Percentiles rank a stretch among this genome's conserved stretches.
Evolutionary conservation across 1,140 invertebrate genomes (phyloP).

Genomic region (Telenomus remus): DNA sequence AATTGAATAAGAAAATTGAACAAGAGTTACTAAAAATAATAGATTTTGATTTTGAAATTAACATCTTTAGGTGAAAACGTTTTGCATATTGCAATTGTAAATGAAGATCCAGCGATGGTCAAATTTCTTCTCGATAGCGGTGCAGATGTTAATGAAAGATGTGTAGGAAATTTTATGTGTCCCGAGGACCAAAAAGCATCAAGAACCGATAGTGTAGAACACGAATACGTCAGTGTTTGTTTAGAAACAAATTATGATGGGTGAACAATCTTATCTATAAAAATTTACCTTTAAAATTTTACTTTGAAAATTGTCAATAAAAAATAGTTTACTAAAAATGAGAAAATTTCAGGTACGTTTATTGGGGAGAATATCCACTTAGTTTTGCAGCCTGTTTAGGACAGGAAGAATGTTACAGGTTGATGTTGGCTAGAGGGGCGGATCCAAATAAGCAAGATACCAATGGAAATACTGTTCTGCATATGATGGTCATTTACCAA

Average conservation of each 20-base stretch:
- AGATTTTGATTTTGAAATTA: no score
- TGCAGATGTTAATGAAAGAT: conserved; percentile 92
- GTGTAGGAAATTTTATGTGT: conserved; percentile 96
- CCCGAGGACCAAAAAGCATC: conserved; percentile 97
- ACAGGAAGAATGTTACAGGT: conserved; percentile 96
- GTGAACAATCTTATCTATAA: no score
- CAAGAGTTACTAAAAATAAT: no score
- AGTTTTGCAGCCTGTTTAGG: conserved; percentile 96
- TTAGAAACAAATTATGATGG: conserved; percentile 95
- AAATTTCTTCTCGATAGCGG: conserved; percentile 95
- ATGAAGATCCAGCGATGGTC: conserved; percentile 98
- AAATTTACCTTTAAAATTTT: no score
- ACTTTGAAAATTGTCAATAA: no score
- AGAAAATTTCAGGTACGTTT: conserved; percentile 88
- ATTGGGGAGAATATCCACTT: conserved; percentile 98
- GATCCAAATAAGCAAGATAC: conserved; percentile 96
- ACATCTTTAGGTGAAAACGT: conserved; percentile 87
- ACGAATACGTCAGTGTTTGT: conserved; percentile 93
- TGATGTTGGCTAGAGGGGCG: conserved; percentile 95
- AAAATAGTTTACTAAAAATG: no score
- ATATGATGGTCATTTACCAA: conserved; percentile 97
- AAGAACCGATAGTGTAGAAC: conserved; percentile 88
- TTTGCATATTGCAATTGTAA: conserved; percentile 97
- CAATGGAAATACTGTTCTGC: conserved; percentile 97
- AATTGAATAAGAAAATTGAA: neutral